phyloP scores from a whole-genome alignment of 1,140 invertebrate genomes.

The Drosophila azteca region DNA sequence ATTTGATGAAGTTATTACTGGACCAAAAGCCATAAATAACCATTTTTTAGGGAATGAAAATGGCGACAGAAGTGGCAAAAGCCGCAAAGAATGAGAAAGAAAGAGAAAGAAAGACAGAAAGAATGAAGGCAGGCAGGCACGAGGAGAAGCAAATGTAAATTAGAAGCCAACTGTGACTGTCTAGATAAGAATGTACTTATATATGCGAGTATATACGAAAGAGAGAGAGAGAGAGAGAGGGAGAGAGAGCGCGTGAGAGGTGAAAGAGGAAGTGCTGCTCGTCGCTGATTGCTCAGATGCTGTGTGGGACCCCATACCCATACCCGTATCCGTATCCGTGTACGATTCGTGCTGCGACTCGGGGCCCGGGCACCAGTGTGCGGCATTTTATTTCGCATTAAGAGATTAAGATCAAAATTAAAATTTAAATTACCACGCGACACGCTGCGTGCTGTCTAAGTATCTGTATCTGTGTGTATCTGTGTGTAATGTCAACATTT shows the following conservation, averaged over 20 bases:
- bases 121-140: conserved; percentile 21
- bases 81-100: neutral
- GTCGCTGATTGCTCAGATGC: conserved; percentile 17
- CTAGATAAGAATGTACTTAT: conserved; percentile 56
- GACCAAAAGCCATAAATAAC: conserved; percentile 42
- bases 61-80: conserved; percentile 22
- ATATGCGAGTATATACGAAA: neutral
- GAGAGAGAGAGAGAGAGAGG: neutral
- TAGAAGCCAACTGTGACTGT: conserved; percentile 60
- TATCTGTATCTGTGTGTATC: conserved; percentile 13
- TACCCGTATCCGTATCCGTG: neutral
- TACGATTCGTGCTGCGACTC: conserved; percentile 39
- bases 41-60: conserved; percentile 37
- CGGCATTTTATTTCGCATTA: conserved; percentile 83
- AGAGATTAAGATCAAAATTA: conserved; percentile 83
- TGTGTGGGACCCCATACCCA: neutral
- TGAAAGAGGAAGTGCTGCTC: conserved; percentile 21
- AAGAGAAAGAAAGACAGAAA: conserved; percentile 1
- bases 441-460: conserved; percentile 48
- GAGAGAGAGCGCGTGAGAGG: neutral
- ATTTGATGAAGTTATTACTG: conserved; percentile 50
- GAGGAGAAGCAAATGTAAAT: conserved; percentile 57
- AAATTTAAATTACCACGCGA: conserved; percentile 82
- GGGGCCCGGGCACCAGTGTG: conserved; percentile 72
- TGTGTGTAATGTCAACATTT: conserved; percentile 32